These are phyloP conservation scores for Glossosoma conforme DNA, from an alignment of 1,140 invertebrate species.

Conservation along the genomic window DNA sequence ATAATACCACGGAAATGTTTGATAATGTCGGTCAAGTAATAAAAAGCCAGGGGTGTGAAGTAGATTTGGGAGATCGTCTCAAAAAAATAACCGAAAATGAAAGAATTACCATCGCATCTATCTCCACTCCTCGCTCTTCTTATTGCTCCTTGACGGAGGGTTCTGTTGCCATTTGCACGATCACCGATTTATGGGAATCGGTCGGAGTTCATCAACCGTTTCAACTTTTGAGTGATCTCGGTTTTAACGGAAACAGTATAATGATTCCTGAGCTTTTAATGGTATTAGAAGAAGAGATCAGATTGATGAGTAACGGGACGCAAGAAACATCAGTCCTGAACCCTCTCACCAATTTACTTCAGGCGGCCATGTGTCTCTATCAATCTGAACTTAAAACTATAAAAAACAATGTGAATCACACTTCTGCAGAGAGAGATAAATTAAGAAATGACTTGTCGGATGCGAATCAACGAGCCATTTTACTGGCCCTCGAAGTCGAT, in stretches of 20 bases:
- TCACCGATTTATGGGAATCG: conserved; percentile 69
- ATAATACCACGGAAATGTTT: no score
- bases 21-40: no score
- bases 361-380: conserved; percentile 36
- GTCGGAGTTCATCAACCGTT: conserved; percentile 60
- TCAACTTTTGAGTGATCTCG: conserved; percentile 61
- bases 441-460: conserved; percentile 69
- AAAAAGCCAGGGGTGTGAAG: no score
- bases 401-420: conserved; percentile 32
- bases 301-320: conserved; percentile 45
- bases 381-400: conserved; percentile 35
- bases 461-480: conserved; percentile 71
- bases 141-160: neutral
- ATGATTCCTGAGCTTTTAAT: conserved; percentile 64
- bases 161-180: conserved; percentile 37
- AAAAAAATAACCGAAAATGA: no score
- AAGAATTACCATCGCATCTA: no score
- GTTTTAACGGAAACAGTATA: conserved; percentile 60
- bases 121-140: no score
- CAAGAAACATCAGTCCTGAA: conserved; percentile 29
- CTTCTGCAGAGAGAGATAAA: conserved; percentile 56
- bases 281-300: conserved; percentile 69
- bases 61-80: no score
- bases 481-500: conserved; percentile 84
- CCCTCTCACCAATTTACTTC: conserved; percentile 35